These are phyloP conservation scores for Synergus japonicus DNA, from an alignment of 2,888 invertebrate species.

Conservation along the genomic window DNA sequence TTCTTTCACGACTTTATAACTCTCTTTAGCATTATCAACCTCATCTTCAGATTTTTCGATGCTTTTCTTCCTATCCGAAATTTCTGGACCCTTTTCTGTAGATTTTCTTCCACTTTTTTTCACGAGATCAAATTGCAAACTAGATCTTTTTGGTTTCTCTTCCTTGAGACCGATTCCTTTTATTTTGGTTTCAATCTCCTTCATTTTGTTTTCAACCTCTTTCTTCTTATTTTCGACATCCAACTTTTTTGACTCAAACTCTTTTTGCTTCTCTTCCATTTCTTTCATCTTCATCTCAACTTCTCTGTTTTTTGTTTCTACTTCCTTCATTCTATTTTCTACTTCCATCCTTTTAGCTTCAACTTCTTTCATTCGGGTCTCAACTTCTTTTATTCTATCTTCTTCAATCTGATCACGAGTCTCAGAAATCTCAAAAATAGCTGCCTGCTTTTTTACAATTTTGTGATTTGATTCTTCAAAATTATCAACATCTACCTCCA, in stretches of 20 bases:
- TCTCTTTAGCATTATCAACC: not conserved
- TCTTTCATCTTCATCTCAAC: not conserved
- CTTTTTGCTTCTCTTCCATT: conserved; percentile 11
- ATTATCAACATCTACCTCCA: not conserved
- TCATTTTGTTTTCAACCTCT: conserved; percentile 28
- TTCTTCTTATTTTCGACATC: conserved; percentile 15
- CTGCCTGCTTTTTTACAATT: conserved; percentile 16
- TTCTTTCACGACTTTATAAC: not conserved
- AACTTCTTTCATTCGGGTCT: conserved; percentile 6
- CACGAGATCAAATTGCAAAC: not conserved
- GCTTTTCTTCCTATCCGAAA: not conserved
- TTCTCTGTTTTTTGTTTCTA: not conserved
- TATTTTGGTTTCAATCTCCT: conserved; percentile 45
- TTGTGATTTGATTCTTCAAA: not conserved
- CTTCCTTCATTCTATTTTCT: conserved; percentile 25
- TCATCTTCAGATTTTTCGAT: not conserved
- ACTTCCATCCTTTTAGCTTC: conserved; percentile 19
- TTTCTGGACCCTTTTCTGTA: not conserved
- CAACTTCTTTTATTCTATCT: conserved; percentile 9
- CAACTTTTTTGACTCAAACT: conserved; percentile 4
- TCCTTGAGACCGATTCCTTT: not conserved
- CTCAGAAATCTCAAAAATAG: not conserved
- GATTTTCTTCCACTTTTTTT: not conserved
- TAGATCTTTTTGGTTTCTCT: not conserved
- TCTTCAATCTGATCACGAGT: not conserved